Percentiles rank a stretch among this genome's conserved stretches.
Evolutionary conservation across 2,888 invertebrate species (phyloP).

Genomic region (Synanthedon formicaeformis): DNA sequence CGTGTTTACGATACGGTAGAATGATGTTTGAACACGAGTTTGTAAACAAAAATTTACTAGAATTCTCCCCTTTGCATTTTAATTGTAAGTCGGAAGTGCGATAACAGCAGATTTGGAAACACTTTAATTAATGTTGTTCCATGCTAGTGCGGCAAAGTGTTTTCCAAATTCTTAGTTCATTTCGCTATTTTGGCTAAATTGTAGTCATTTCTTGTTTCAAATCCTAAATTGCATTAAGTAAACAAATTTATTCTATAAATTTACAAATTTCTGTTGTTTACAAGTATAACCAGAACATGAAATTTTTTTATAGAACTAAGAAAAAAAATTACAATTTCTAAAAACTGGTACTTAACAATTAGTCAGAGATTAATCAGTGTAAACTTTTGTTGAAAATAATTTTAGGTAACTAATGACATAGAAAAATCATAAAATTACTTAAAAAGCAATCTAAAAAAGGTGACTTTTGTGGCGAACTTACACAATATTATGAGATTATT

Average conservation of each 20-base stretch:
- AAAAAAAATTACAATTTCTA: no score
- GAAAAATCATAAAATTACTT: not conserved
- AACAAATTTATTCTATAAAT: no score
- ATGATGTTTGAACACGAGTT: constrained; percentile 1
- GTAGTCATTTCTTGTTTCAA: not conserved
- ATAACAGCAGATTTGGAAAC: constrained; percentile 62
- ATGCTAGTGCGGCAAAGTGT: constrained; percentile 25
- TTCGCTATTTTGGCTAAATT: not conserved
- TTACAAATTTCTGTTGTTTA: no score
- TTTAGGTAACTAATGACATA: no score
- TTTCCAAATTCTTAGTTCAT: not conserved
- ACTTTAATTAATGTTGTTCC: constrained; percentile 64
- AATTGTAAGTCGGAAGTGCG: constrained; percentile 60
- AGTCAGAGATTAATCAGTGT: no score
- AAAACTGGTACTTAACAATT: no score
- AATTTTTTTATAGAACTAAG: no score
- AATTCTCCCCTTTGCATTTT: constrained; percentile 54
- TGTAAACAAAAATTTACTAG: constrained; percentile 2
- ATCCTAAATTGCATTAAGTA: no score
- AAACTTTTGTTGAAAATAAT: no score
- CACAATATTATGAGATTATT: not conserved
- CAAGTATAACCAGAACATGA: no score
- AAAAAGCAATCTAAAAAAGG: no score
- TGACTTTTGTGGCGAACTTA: no score
- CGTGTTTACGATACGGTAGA: constrained; percentile 3